phyloP scores from a whole-genome alignment of 2,888 invertebrate genomes.

The Cosmia trapezina region DNA sequence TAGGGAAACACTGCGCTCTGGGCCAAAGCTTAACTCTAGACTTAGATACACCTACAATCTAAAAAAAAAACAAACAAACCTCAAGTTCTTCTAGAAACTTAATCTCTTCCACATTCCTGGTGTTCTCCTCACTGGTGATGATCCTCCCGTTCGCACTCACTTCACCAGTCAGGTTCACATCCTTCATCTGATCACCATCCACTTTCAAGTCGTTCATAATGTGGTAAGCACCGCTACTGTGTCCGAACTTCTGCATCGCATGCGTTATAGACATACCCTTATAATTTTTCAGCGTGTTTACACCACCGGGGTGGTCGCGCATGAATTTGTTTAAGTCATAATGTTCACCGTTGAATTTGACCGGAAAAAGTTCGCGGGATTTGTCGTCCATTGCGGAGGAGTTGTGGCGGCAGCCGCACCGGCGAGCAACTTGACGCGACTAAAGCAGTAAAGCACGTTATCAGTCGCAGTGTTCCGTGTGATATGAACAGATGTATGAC shows the following conservation, averaged over 20 bases:
- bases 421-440: constrained; percentile 39
- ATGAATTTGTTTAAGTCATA: constrained; percentile 93
- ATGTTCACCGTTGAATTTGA: constrained; percentile 83
- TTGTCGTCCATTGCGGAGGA: constrained; percentile 42
- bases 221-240: constrained; percentile 92
- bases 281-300: constrained; percentile 91
- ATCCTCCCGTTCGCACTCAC: constrained; percentile 84
- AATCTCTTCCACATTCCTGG: constrained; percentile 76
- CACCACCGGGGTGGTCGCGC: constrained; percentile 94
- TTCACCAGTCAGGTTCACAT: constrained; percentile 81
- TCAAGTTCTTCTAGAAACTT: constrained; percentile 85
- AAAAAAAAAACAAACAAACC: constrained; percentile 69
- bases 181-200: constrained; percentile 81
- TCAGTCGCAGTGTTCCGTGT: constrained; percentile 48
- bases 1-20: no score
- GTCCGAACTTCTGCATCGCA: constrained; percentile 90
- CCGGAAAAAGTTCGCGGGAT: constrained; percentile 72
- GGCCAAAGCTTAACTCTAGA: background rate
- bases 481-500: constrained; percentile 57
- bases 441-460: constrained; percentile 43
- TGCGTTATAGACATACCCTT: constrained; percentile 88
- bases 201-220: constrained; percentile 91
- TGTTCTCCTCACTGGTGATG: constrained; percentile 79
- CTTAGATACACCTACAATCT: background rate
- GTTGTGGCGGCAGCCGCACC: constrained; percentile 28